Evolutionary conservation across 2,797 vertebrate genomes (phyloP), one percentile per base, ranked within the genome.

Genomic region (Urophycis tenuis): DNA sequence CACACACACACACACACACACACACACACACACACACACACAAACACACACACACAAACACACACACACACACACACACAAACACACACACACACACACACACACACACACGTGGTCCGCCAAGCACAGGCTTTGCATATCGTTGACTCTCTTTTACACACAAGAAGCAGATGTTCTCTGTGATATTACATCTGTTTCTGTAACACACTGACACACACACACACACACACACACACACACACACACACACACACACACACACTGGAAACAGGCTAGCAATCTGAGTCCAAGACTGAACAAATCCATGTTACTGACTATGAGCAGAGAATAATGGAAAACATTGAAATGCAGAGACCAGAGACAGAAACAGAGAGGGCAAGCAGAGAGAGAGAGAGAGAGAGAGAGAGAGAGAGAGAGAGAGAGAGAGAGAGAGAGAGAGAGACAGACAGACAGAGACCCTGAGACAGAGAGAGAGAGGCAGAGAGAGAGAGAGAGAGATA

Each of bases 121-220:
- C 89, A 87, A 90, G 76, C 77, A 14, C 14, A 70, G 82, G 87
- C 85, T 89, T 85, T 86, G 82, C 84, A 82, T 85, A 86, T 83
- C 80, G 77, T 74, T 64, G 22, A 74, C 71, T 74, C 75, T 71
- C 17, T 73, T 76, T 81, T 79, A 85, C 85, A 89, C 84, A 79
- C 81, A 22, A 22, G 80, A 88, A 86, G 87, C 90, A 92, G 88
- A 90, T 92, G 88, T 90, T 91, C 79, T 86, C 78, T 85, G 83
- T 87, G 90, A 91, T 90, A 88, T 90, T 91, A 91, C 87, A 89
- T 89, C 83, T 88, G 88, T 84, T 87, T 85, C 78, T 81, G 81
- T 82, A 84, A 72, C 1, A 69, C 29, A 49, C 73, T 17, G 39
- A 74, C 72, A 41, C 72, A 41, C 36, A 41, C 36, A 45, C 72